phyloP scores from a whole-genome alignment of 1,140 invertebrate genomes.

The Odontomachus brunneus region DNA sequence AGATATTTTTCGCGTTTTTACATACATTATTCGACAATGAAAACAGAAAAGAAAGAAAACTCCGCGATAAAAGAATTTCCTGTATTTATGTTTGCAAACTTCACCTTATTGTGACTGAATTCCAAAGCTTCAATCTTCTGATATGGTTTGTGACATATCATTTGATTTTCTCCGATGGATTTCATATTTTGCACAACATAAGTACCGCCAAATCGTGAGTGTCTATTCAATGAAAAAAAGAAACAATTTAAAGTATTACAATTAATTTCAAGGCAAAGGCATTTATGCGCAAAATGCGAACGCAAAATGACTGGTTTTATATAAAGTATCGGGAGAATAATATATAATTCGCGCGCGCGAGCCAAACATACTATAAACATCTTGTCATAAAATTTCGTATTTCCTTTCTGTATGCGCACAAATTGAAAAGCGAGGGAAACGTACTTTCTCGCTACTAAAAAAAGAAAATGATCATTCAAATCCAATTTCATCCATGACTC shows the following conservation, averaged over 20 bases:
- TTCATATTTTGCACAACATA: conserved; percentile 97
- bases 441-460: conserved; percentile 31
- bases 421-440: conserved; percentile 46
- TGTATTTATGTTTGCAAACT: conserved; percentile 8
- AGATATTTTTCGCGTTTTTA: neutral
- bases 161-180: conserved; percentile 93
- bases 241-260: neutral
- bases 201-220: conserved; percentile 97
- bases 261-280: neutral
- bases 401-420: neutral
- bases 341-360: neutral
- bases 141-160: conserved; percentile 95
- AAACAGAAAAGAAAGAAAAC: too few species aligned
- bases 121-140: conserved; percentile 90
- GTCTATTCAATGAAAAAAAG: conserved; percentile 83
- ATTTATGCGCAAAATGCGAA: neutral
- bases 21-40: too few species aligned
- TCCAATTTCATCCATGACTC: conserved; percentile 69
- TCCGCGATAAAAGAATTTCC: neutral
- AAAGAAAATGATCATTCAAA: conserved; percentile 59
- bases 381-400: conserved; percentile 12
- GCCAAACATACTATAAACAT: conserved; percentile 27
- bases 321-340: neutral
- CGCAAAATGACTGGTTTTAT: neutral
- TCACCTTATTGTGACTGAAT: conserved; percentile 91